Percentiles rank a stretch among this genome's conserved stretches.
These are phyloP conservation scores for Actenoides lindsayi DNA, from an alignment of 2,113 vertebrate genomes.

Conservation along the genomic window DNA sequence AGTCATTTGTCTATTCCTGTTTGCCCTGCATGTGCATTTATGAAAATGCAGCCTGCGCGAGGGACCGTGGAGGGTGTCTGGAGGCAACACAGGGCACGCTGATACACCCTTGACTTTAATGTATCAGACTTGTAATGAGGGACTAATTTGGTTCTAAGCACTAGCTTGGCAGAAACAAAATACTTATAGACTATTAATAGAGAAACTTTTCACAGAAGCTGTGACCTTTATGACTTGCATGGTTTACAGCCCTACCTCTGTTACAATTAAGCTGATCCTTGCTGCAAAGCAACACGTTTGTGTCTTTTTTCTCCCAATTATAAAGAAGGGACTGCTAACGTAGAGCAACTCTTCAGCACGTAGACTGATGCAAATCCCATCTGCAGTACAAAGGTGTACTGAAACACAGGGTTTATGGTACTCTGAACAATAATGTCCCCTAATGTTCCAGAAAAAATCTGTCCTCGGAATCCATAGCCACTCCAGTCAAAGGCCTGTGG, in stretches of 20 bases:
- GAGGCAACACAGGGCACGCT: not conserved
- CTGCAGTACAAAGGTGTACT: not conserved
- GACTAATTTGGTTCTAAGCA: conserved; percentile 6
- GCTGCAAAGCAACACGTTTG: conserved; percentile 18
- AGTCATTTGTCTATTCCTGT: not conserved
- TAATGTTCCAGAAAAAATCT: not conserved
- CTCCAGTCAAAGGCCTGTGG: not conserved
- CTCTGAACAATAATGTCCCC: not conserved
- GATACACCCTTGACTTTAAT: not conserved
- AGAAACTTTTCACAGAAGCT: conserved; percentile 58
- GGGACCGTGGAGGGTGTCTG: not conserved
- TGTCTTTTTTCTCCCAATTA: not conserved
- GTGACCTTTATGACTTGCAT: conserved; percentile 47
- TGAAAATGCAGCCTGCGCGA: not conserved
- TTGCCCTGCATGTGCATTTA: not conserved
- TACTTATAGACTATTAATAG: conserved; percentile 60
- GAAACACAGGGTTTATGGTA: not conserved
- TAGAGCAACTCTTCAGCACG: not conserved
- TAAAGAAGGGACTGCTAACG: not conserved
- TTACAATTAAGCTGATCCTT: conserved; percentile 38
- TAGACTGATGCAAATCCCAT: not conserved
- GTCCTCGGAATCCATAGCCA: not conserved
- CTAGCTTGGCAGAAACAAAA: conserved; percentile 56
- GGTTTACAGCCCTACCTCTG: conserved; percentile 22
- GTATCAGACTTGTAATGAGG: not conserved